phyloP scores from a whole-genome alignment of 2,113 vertebrate genomes.

The Rhinoptilus africanus region DNA sequence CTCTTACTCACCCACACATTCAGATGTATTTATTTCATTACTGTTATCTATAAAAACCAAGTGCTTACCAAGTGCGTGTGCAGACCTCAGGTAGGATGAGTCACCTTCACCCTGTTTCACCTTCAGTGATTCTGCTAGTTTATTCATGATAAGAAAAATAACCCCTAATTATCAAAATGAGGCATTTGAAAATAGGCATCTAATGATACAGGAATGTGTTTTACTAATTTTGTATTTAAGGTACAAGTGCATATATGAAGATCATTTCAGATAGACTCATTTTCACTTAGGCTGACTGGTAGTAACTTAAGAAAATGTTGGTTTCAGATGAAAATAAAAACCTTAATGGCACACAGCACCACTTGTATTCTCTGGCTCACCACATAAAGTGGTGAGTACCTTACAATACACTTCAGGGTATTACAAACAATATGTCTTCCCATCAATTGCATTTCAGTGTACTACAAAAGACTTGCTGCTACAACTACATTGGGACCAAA shows the following conservation, averaged over 20 bases:
- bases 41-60: background rate
- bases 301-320: background rate
- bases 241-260: background rate
- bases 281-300: background rate
- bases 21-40: background rate
- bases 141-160: background rate
- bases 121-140: constrained; percentile 34
- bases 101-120: constrained; percentile 12
- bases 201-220: background rate
- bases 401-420: background rate
- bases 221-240: background rate
- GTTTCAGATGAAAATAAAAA: constrained; percentile 29
- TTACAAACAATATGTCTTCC: background rate
- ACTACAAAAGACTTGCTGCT: background rate
- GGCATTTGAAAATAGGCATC: background rate
- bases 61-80: background rate
- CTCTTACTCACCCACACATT: background rate
- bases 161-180: background rate
- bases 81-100: background rate
- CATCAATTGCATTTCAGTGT: background rate
- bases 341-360: constrained; percentile 12
- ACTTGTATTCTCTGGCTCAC: constrained; percentile 7
- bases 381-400: background rate
- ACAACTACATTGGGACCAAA: background rate
- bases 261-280: background rate